Evolutionary conservation across 2,888 invertebrate species (phyloP).

Genomic region (Caenorhabditis imperialis): DNA sequence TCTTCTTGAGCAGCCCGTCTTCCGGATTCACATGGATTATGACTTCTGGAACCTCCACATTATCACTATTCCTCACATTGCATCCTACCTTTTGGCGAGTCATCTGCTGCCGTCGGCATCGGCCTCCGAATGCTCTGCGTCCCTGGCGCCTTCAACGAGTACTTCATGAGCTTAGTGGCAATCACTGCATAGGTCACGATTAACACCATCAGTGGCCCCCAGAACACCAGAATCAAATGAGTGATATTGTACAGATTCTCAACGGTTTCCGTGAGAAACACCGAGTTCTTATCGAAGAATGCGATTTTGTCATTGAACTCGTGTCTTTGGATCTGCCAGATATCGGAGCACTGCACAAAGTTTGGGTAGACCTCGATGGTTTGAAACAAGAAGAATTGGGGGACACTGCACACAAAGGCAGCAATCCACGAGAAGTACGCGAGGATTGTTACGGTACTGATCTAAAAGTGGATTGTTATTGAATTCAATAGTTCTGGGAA

Average conservation of each 20-base stretch:
- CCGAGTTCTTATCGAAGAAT: constrained; percentile 28
- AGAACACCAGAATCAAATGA: constrained; percentile 76
- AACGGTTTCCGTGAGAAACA: constrained; percentile 56
- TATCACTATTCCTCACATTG: background rate
- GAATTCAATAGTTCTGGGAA: background rate
- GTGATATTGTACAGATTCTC: constrained; percentile 71
- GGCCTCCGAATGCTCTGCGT: constrained; percentile 38
- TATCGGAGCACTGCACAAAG: constrained; percentile 73
- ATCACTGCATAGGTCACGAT: constrained; percentile 71
- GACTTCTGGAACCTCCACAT: constrained; percentile 21
- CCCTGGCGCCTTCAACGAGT: constrained; percentile 58
- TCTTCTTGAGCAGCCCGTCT: constrained; percentile 36
- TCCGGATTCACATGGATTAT: constrained; percentile 42
- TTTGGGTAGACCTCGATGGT: constrained; percentile 59
- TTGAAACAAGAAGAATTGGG: constrained; percentile 72
- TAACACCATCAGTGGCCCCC: constrained; percentile 73
- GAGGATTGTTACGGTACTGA: constrained; percentile 58
- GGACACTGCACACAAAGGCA: constrained; percentile 67
- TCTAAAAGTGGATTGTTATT: constrained; percentile 42
- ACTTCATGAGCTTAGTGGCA: constrained; percentile 70
- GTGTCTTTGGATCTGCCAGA: constrained; percentile 64
- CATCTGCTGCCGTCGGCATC: constrained; percentile 37
- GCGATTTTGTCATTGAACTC: background rate
- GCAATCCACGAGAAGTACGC: constrained; percentile 64
- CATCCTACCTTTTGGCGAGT: constrained; percentile 33